Percentiles rank a stretch among this genome's conserved stretches.
These are phyloP conservation scores for Corythornis leucogaster DNA, from an alignment of 2,797 vertebrate species.

Conservation along the genomic window DNA sequence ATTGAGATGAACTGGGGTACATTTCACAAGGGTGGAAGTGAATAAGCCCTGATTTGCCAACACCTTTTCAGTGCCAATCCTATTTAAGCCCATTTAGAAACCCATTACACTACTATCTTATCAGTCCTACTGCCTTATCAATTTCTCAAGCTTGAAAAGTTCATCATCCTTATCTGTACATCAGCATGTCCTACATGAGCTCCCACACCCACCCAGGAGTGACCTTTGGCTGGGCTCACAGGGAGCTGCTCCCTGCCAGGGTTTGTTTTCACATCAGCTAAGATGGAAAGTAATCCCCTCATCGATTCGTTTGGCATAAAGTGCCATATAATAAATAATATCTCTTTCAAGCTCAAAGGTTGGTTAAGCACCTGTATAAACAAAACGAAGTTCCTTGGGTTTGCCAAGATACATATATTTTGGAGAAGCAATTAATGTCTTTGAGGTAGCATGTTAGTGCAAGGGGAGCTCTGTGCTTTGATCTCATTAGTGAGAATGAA, in stretches of 20 bases:
- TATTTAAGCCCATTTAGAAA: not conserved
- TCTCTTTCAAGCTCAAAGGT: not conserved
- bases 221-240: not conserved
- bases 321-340: not conserved
- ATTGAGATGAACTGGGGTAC: not conserved
- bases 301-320: not conserved
- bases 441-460: not conserved
- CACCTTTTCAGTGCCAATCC: not conserved
- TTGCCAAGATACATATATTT: not conserved
- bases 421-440: not conserved
- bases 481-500: slow-evolving; percentile 11
- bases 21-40: not conserved
- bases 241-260: not conserved
- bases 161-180: not conserved
- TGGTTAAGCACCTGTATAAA: slow-evolving; percentile 46
- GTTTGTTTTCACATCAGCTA: not conserved
- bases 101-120: not conserved
- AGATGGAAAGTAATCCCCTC: not conserved
- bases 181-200: not conserved
- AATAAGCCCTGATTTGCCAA: accelerated
- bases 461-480: not conserved
- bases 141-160: not conserved
- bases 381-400: not conserved
- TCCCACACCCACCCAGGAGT: accelerated
- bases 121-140: not conserved